Conservation (phyloP, 2,797 vertebrate species). For the Uromys caudimaculatus region DNA sequence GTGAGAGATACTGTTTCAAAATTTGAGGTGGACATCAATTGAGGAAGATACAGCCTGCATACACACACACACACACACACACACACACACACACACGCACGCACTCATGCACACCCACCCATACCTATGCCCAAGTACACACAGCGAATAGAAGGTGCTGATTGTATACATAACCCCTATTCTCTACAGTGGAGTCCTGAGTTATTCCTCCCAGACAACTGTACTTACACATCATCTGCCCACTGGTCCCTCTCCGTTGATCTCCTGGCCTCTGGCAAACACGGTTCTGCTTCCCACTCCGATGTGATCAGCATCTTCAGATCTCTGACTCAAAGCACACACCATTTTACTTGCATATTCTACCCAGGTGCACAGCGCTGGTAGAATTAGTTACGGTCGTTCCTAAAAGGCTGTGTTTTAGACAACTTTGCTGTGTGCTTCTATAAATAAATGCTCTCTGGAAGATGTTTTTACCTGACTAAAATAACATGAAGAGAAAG, state of each 20-base stretch:
- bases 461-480: background rate
- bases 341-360: background rate
- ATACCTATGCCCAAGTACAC: background rate
- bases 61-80: background rate
- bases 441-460: background rate
- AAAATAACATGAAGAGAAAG: slow-evolving; percentile 22
- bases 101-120: background rate
- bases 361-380: background rate
- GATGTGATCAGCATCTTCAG: too few species aligned
- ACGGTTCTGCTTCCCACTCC: too few species aligned
- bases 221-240: background rate
- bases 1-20: background rate
- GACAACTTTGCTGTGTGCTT: background rate
- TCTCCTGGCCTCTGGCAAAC: background rate
- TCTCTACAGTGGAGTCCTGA: background rate
- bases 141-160: background rate
- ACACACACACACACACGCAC: background rate
- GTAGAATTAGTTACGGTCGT: background rate
- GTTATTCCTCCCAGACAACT: background rate
- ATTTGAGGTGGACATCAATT: background rate
- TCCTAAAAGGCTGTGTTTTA: background rate
- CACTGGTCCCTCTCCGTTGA: too few species aligned
- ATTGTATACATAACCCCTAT: too few species aligned
- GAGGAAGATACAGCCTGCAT: background rate
- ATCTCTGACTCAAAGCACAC: background rate